Evolutionary conservation across 2,888 invertebrate species (phyloP), one percentile per base, ranked within the genome.

Genomic region (Prosopocoilus inquinatus): DNA sequence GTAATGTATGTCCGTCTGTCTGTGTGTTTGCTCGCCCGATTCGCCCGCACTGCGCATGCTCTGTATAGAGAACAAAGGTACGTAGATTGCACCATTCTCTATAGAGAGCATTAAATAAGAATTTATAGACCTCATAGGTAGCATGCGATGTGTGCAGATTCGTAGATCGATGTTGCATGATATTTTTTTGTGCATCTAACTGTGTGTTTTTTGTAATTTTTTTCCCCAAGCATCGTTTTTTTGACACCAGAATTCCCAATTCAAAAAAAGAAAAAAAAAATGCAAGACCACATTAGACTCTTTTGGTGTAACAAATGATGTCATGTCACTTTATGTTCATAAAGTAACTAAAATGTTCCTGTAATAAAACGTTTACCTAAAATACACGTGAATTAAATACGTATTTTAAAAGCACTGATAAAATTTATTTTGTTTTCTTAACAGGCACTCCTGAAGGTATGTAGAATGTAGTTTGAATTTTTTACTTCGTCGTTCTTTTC

Each of bases 31-130:
- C 70, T 69, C 67, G 69, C 69, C 57, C 57, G 59, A 59, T 49
- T 46, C 71, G 70, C 68, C 70, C 68, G 70, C 72, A 70, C 68
- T 69, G 67, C 72, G 73, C 74, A 75, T 73, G 75, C 70, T 71
- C 69, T 73, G 68, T 74, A 71, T 75, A 76, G 76, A 76, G 75
- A 76, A 75, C 74, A 76, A 76, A 76, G 76, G 76, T 76, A 76
- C 73, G 76, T 76, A 75, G 75, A 67, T 70, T 70, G 69, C 66
- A 67, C 58, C 57, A 53, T 65, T 67, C 62, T 67, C 64, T 63
- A 61, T 63, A 64, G 59, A 64, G 64, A 57, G 60, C 61, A 61
- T 58, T 59, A 58, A 50, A 52, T 47, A 45, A 56, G 48, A 53
- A 47, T 46, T 43, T 44, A 44, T 47, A 36, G 36, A 35, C 38